phyloP scores from a whole-genome alignment of 1,140 invertebrate species.

The Andricus grossulariae region DNA sequence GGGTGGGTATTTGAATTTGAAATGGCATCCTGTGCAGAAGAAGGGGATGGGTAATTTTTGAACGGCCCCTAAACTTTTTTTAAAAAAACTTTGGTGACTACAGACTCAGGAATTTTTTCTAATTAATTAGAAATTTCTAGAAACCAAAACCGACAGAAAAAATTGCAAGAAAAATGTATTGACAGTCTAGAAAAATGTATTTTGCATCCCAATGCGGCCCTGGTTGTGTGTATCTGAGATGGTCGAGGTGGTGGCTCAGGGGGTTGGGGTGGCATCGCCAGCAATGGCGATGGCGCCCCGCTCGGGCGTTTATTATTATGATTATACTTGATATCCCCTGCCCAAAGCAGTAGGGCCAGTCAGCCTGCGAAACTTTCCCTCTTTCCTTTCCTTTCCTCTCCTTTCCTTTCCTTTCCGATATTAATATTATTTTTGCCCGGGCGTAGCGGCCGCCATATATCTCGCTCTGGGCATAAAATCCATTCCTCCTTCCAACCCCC shows the following conservation, averaged over 20 bases:
- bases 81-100: no score
- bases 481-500: constrained; percentile 72
- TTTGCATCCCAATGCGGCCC: no score
- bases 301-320: constrained; percentile 75
- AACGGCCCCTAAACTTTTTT: no score
- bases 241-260: constrained; percentile 47
- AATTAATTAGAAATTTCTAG: no score
- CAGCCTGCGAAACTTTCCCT: constrained; percentile 74
- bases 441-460: constrained; percentile 76
- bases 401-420: constrained; percentile 74
- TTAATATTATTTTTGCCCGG: constrained; percentile 77
- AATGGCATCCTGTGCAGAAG: no score
- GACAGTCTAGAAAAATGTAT: no score
- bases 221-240: constrained; percentile 34
- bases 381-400: constrained; percentile 70
- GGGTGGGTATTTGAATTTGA: no score
- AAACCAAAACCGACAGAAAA: no score
- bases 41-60: no score
- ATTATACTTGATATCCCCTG: constrained; percentile 75
- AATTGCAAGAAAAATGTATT: no score
- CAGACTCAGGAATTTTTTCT: no score
- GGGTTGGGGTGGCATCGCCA: constrained; percentile 56
- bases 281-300: constrained; percentile 71
- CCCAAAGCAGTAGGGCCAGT: constrained; percentile 72
- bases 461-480: constrained; percentile 76